Conservation (phyloP, 2,113 vertebrate genomes). For the Pseudopodoces humilis region DNA sequence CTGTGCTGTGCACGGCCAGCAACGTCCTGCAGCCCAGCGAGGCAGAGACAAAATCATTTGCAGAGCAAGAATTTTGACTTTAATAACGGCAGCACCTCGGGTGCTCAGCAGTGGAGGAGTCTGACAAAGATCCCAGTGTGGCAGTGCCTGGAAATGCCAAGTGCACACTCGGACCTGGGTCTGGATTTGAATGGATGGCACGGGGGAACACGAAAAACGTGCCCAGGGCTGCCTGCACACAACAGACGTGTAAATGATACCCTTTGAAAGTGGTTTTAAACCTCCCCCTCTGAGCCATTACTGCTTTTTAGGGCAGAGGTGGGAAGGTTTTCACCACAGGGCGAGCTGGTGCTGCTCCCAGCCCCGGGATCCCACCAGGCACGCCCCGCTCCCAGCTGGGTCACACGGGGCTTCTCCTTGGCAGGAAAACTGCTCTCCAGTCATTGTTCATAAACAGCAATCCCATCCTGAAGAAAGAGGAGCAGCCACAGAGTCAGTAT, state of each 20-base stretch:
- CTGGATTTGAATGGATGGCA: not conserved
- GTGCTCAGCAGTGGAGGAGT: not conserved
- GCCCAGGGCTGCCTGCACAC: not conserved
- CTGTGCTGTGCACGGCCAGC: not conserved
- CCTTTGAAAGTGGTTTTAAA: not conserved
- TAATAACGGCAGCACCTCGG: not conserved
- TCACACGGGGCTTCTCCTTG: not conserved
- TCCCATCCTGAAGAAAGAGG: not conserved
- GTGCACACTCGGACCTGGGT: not conserved
- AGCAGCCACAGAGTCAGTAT: not conserved
- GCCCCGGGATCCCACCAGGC: accelerated
- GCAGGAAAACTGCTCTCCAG: not conserved
- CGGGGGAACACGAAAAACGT: not conserved
- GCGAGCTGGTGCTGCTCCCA: not conserved
- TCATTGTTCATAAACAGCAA: not conserved
- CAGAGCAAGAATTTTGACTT: not conserved
- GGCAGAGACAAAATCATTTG: not conserved
- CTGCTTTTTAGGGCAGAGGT: not conserved
- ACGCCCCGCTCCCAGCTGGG: not conserved
- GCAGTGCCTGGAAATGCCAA: not conserved
- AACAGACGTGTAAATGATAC: not conserved
- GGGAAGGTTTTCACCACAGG: not conserved
- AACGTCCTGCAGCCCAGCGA: not conserved
- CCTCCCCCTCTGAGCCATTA: not conserved
- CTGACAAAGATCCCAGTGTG: accelerated